Evolutionary conservation across 2,113 vertebrate genomes (phyloP).

Genomic region (Crotalus helleri): DNA sequence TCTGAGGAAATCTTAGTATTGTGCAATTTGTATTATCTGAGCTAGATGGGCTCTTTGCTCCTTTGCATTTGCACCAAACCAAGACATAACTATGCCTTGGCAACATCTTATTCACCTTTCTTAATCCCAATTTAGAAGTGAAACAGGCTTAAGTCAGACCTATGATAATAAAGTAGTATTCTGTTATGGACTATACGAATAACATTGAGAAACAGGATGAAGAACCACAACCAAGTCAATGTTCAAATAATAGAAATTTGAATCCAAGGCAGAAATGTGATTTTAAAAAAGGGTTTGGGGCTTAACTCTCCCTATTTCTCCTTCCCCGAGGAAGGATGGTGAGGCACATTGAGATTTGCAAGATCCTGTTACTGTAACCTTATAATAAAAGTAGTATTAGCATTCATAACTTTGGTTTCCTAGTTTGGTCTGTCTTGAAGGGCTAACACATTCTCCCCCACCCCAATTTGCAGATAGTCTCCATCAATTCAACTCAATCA

Average conservation of each 20-base stretch:
- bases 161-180: neutral
- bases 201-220: neutral
- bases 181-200: neutral
- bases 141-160: neutral
- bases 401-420: neutral
- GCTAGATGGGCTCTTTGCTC: neutral
- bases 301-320: neutral
- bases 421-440: neutral
- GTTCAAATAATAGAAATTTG: neutral
- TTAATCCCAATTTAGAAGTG: neutral
- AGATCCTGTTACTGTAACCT: neutral
- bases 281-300: neutral
- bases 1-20: neutral
- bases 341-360: neutral
- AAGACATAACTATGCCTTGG: neutral
- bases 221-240: neutral
- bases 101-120: neutral
- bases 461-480: neutral
- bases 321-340: neutral
- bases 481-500: neutral
- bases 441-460: neutral
- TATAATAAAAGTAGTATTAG: neutral
- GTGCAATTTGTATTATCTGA: neutral
- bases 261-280: neutral
- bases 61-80: neutral